phyloP scores from a whole-genome alignment of 2,113 vertebrate species.

The Setophaga kirtlandii region DNA sequence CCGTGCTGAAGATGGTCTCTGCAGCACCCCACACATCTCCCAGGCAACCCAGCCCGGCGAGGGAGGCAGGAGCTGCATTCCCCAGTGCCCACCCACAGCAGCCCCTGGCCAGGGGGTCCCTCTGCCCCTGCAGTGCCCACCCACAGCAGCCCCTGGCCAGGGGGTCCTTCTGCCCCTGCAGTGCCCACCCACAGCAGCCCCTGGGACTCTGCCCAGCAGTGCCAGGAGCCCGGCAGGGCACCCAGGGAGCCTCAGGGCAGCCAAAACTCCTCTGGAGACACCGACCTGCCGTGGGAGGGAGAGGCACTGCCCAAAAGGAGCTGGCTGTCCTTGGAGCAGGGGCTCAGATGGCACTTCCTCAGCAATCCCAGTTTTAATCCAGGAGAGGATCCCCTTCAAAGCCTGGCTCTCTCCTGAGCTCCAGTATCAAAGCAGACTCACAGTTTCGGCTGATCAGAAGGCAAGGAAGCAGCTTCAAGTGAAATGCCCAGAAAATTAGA shows the following conservation, averaged over 20 bases:
- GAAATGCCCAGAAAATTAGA: conserved; percentile 44
- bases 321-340: neutral
- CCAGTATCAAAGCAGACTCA: neutral
- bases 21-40: neutral
- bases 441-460: neutral
- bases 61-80: neutral
- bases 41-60: neutral
- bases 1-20: neutral
- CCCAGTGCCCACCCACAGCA: neutral
- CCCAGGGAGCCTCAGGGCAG: neutral
- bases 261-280: neutral
- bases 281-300: accelerated
- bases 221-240: neutral
- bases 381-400: neutral
- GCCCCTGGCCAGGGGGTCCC: neutral
- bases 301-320: neutral
- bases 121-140: too few species aligned
- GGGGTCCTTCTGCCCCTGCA: too few species aligned
- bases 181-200: too few species aligned
- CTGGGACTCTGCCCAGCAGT: neutral
- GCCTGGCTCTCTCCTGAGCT: neutral
- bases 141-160: too few species aligned
- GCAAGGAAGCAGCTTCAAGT: neutral
- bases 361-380: neutral
- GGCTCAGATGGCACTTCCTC: neutral